Base-by-base conservation (phyloP, 2,888 invertebrate species). In the Tethea ocularis region DNA sequence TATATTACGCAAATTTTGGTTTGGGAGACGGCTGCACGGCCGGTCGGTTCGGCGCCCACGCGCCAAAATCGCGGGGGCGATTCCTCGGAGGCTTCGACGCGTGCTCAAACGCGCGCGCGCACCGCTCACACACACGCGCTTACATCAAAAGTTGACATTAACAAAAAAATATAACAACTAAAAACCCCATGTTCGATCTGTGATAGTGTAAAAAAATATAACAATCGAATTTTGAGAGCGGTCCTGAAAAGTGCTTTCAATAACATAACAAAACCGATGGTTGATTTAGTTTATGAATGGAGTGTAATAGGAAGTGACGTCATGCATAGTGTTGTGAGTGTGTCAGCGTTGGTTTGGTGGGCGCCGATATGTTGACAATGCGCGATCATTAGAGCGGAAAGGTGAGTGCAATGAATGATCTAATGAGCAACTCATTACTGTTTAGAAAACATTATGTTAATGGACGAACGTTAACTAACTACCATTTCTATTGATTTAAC, bases 1-100 rank as follows among this genome's bases (percentile, higher is more conserved):
- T 84, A 81, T 83, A 91, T 91, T 91, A 91, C 90, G 92, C 90
- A 92, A 92, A 93, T 91, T 90, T 82, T 75, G 80, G 82, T 86
- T 83, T 78, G 38, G 87, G 82, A 86, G 86, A 85, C 83, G 84
- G 82, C 82, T 75, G 83, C 67, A 33, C 55, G 61, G 69, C 68
- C 69, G 73, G 77, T 33, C 74, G 75, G 75, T 77, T 77, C 73
- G 63, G 83, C 87, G 87, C 91, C 91, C 91, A 91, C 88, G 85
- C 92, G 81, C 82, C 82, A 76, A 85, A 86, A 88, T 86, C 85
- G 88, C 86, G 92, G 89, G 91, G 91, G 90, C 91, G 91, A 87
- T 78, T 78, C 74, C 77, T 73, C 78, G 77, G 88, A 91, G 91
- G 88, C 91, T 91, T 83, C 86, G 80, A 74, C 83, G 87, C 87